Evolutionary conservation across 2,888 invertebrate genomes (phyloP).

Genomic region (Carterocephalus palaemon): DNA sequence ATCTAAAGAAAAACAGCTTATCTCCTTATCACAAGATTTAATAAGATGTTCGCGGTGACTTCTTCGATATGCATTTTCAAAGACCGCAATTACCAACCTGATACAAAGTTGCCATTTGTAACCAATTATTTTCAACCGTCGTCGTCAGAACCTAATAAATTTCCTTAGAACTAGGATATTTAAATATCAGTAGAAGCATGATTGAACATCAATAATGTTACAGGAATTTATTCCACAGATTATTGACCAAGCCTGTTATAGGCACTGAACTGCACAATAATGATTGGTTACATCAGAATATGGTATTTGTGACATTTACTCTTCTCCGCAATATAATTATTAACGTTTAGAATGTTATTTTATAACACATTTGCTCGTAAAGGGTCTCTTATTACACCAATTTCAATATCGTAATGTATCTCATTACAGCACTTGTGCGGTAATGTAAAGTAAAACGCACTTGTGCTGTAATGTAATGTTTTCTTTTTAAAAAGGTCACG

Average conservation of each 20-base stretch:
- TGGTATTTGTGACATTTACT: constrained; percentile 42
- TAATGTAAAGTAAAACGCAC: too few relatives aligned
- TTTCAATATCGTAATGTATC: too few relatives aligned
- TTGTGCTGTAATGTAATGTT: too few relatives aligned
- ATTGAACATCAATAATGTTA: constrained; percentile 15
- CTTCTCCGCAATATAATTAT: constrained; percentile 38
- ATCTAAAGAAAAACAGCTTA: constrained; percentile 2
- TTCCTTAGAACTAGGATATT: constrained; percentile 21
- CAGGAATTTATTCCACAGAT: constrained; percentile 16
- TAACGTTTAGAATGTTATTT: constrained; percentile 30
- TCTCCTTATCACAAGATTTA: constrained; percentile 3
- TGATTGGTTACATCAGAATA: constrained; percentile 37
- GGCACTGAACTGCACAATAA: constrained; percentile 31
- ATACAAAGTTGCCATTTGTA: constrained; percentile 8
- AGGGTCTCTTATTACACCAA: too few relatives aligned
- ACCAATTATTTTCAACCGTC: constrained; percentile 20
- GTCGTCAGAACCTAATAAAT: constrained; percentile 15
- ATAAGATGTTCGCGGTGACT: constrained; percentile 11
- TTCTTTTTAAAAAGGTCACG: too few relatives aligned
- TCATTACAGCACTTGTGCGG: too few relatives aligned
- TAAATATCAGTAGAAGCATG: constrained; percentile 18
- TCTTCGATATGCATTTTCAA: constrained; percentile 15
- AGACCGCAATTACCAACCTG: constrained; percentile 13
- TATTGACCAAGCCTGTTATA: constrained; percentile 18
- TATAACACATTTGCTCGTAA: too few relatives aligned